Evolutionary conservation across 1,140 invertebrate genomes (phyloP).

Genomic region (Pararge aegeria): DNA sequence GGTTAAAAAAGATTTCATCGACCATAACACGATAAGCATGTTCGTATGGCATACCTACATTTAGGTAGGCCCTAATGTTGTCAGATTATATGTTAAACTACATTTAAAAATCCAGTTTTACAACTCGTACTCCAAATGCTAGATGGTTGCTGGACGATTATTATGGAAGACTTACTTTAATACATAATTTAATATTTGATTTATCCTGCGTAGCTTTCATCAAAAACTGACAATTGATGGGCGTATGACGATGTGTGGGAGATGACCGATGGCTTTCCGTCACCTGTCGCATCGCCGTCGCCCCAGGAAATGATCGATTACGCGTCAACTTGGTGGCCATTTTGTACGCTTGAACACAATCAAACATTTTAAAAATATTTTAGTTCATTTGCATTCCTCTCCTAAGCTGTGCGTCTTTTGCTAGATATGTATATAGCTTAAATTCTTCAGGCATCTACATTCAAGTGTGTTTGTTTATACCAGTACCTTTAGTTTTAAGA

Average conservation of each 20-base stretch:
- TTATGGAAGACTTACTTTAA: neutral
- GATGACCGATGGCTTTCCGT: conserved; percentile 17
- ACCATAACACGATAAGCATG: neutral
- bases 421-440: no score
- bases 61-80: no score
- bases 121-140: no score
- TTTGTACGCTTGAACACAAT: neutral
- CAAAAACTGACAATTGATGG: neutral
- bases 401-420: no score
- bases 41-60: no score
- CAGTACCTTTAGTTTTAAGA: no score
- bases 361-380: neutral
- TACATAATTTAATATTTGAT: neutral
- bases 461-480: no score
- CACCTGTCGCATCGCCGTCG: neutral
- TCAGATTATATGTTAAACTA: no score
- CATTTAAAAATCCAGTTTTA: no score
- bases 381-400: no score
- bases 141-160: no score
- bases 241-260: conserved; percentile 4
- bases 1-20: neutral
- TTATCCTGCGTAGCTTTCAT: neutral
- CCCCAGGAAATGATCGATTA: conserved; percentile 6
- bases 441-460: no score
- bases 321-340: neutral